Evolutionary conservation across 2,797 vertebrate genomes (phyloP).

Genomic region (Sebastes miniatus): DNA sequence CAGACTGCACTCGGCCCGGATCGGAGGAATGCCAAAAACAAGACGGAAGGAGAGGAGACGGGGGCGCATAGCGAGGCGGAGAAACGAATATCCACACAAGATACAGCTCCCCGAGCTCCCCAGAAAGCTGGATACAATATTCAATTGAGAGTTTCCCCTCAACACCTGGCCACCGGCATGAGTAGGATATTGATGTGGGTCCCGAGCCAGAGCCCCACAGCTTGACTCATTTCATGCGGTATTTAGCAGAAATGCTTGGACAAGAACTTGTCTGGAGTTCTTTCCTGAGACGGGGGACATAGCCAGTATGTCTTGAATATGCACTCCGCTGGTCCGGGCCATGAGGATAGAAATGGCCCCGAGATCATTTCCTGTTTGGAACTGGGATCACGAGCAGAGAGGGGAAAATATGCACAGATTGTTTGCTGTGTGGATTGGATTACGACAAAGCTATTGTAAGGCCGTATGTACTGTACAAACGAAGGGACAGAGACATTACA

Average conservation of each 20-base stretch:
- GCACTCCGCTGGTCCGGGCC: conserved; percentile 26
- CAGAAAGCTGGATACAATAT: conserved; percentile 70
- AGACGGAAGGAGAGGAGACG: conserved; percentile 81
- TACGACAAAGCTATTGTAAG: conserved; percentile 13
- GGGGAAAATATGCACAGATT: conserved; percentile 30
- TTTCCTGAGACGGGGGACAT: conserved; percentile 60
- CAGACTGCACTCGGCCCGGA: conserved; percentile 60
- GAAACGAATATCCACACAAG: conserved; percentile 71
- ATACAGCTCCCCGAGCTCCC: conserved; percentile 72
- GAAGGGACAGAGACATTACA: not conserved
- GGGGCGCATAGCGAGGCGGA: conserved; percentile 50
- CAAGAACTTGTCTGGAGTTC: conserved; percentile 70
- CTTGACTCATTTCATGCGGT: conserved; percentile 64
- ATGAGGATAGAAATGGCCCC: conserved; percentile 45
- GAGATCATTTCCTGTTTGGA: conserved; percentile 71
- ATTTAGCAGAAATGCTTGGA: conserved; percentile 68
- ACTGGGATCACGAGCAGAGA: conserved; percentile 22
- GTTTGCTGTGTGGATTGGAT: conserved; percentile 38
- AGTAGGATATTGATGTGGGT: conserved; percentile 69
- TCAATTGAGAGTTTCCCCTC: conserved; percentile 76
- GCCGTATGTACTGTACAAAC: not conserved
- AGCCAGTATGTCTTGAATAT: conserved; percentile 51
- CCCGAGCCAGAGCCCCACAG: conserved; percentile 67
- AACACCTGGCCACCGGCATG: conserved; percentile 79
- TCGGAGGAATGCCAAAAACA: conserved; percentile 80